Percentiles rank a stretch among this genome's conserved stretches.
phyloP scores from a whole-genome alignment of 2,113 vertebrate species.

The Heterocephalus glaber region DNA sequence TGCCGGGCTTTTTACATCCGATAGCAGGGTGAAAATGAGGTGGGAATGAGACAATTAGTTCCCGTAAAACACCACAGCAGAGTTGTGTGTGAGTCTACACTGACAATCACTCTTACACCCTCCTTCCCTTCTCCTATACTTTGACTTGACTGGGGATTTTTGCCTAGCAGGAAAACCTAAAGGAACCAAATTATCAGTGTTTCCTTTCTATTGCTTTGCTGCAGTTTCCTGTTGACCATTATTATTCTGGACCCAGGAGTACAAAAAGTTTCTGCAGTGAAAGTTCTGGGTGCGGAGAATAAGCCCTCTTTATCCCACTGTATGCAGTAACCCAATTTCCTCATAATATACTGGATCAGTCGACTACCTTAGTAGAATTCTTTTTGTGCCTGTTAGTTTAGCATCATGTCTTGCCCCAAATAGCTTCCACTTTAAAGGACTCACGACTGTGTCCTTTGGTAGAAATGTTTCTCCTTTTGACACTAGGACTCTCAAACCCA shows the following conservation, averaged over 20 bases:
- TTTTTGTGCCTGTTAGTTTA: not conserved
- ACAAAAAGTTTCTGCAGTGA: not conserved
- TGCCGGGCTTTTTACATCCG: not conserved
- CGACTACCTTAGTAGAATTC: not conserved
- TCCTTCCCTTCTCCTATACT: not conserved
- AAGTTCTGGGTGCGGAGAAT: not conserved
- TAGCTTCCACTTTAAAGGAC: not conserved
- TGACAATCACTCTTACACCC: not conserved
- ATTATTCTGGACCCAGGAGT: not conserved
- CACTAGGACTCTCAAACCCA: not conserved
- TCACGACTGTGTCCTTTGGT: not conserved
- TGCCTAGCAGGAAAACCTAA: no score
- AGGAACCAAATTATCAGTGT: no score
- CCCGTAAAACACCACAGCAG: not conserved
- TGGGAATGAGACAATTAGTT: not conserved
- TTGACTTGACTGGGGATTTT: not conserved
- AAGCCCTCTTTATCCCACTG: not conserved
- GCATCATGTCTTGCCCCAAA: not conserved
- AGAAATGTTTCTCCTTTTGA: not conserved
- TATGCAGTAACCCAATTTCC: not conserved
- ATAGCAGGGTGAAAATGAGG: not conserved
- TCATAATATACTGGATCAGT: not conserved
- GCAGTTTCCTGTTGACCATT: not conserved
- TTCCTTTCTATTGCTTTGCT: not conserved
- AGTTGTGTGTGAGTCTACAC: not conserved